These are phyloP conservation scores for Chiloscyllium plagiosum DNA, from an alignment of 2,113 vertebrate species.

Conservation along the genomic window DNA sequence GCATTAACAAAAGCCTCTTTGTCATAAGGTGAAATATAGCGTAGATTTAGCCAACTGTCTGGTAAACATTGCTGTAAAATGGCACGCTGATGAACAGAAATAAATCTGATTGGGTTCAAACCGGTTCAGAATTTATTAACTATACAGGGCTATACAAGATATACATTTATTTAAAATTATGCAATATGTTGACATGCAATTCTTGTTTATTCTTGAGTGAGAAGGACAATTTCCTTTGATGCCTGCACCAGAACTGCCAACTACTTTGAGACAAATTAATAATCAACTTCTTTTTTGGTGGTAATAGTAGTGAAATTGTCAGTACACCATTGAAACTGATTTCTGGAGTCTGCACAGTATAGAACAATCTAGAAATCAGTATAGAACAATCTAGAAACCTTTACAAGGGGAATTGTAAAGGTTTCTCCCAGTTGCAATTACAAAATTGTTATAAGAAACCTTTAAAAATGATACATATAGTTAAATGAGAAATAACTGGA, in stretches of 20 bases:
- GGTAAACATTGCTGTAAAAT: not conserved
- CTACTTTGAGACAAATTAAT: not conserved
- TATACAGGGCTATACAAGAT: not conserved
- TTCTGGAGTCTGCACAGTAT: not conserved
- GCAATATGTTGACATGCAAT: not conserved
- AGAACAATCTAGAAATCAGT: not conserved
- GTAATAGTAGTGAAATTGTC: not conserved
- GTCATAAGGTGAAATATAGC: not conserved
- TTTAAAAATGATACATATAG: not conserved
- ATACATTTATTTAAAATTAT: not conserved
- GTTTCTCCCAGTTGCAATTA: not conserved
- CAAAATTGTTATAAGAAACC: not conserved
- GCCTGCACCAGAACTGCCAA: not conserved
- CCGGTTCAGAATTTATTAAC: not conserved
- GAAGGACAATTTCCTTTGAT: conserved; percentile 44
- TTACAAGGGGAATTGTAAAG: not conserved
- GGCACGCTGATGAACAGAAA: not conserved
- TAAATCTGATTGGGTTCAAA: not conserved
- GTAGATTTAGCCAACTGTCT: not conserved
- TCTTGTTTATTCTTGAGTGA: not conserved
- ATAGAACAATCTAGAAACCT: not conserved
- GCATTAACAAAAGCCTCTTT: not conserved
- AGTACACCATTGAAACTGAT: not conserved
- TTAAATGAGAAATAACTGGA: not conserved
- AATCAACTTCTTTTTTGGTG: not conserved